Percentiles rank a stretch among this genome's conserved stretches.
These are phyloP conservation scores for Corythornis vintsioides DNA, from an alignment of 2,113 vertebrate genomes.

Conservation along the genomic window DNA sequence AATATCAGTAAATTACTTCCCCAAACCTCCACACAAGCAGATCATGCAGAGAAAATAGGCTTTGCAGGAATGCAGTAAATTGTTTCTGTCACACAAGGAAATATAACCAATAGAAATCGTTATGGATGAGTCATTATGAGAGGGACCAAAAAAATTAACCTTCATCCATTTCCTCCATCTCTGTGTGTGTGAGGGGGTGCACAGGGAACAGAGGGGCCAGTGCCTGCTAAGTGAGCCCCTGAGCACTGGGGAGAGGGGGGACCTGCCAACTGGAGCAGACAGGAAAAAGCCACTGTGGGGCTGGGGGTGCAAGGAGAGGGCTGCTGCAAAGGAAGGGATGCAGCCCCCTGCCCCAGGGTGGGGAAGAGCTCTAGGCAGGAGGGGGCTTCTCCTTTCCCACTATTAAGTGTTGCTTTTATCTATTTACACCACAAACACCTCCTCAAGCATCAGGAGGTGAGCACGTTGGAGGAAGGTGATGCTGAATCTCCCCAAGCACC, in stretches of 20 bases:
- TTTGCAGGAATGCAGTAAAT: constrained; percentile 81
- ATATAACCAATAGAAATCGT: constrained; percentile 77
- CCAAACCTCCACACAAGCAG: constrained; percentile 77
- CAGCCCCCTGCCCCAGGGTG: neutral
- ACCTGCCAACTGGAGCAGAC: accelerated
- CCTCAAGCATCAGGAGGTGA: neutral
- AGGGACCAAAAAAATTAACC: constrained; percentile 74
- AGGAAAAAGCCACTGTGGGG: neutral
- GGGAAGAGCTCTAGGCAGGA: neutral
- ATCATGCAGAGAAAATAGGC: constrained; percentile 85
- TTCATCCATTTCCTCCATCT: constrained; percentile 64
- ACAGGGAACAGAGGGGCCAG: neutral
- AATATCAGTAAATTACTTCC: constrained; percentile 82
- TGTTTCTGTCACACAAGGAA: constrained; percentile 84
- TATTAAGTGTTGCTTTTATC: neutral
- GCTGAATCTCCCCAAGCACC: neutral
- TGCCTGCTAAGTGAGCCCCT: neutral
- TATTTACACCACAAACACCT: neutral
- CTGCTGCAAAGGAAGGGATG: neutral
- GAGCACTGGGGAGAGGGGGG: neutral
- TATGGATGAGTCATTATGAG: constrained; percentile 82
- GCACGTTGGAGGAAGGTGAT: neutral
- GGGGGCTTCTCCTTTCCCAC: neutral
- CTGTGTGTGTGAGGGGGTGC: neutral
- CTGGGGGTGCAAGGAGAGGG: neutral